Percentiles rank a stretch among this genome's conserved stretches.
Conservation (phyloP, 2,113 vertebrate species). For the Sebastes fasciatus region DNA sequence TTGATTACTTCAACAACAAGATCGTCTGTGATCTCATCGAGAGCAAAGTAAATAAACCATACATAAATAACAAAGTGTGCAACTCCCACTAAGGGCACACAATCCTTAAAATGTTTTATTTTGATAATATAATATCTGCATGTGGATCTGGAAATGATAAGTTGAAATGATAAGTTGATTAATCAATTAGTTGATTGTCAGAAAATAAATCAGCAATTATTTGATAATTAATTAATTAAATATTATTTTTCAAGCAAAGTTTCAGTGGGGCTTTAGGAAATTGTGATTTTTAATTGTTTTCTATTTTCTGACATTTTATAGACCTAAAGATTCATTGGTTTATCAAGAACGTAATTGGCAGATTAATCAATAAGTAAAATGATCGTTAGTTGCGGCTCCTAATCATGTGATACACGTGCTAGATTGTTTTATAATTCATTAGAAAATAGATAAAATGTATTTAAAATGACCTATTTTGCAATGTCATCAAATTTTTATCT, state of each 20-base stretch:
- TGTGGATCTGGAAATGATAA: neutral
- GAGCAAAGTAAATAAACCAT: constrained; percentile 89
- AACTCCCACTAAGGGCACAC: too few species aligned
- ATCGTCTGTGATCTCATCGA: constrained; percentile 97
- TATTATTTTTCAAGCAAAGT: too few species aligned
- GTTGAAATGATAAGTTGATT: neutral
- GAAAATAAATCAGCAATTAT: neutral
- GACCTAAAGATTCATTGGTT: too few species aligned
- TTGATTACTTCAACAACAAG: constrained; percentile 98
- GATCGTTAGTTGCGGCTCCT: neutral
- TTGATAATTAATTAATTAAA: neutral
- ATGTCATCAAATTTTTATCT: neutral
- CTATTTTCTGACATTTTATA: too few species aligned
- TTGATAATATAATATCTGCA: neutral
- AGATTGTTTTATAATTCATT: neutral
- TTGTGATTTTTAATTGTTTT: neutral
- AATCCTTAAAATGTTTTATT: neutral
- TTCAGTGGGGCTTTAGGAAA: neutral
- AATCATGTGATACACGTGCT: neutral
- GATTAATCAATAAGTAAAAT: neutral
- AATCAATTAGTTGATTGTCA: neutral
- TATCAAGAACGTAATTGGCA: neutral
- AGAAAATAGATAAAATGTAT: neutral
- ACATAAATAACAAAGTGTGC: neutral
- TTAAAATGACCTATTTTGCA: neutral